phyloP scores from a whole-genome alignment of 1,140 invertebrate genomes.

The Archegozetes longisetosus region DNA sequence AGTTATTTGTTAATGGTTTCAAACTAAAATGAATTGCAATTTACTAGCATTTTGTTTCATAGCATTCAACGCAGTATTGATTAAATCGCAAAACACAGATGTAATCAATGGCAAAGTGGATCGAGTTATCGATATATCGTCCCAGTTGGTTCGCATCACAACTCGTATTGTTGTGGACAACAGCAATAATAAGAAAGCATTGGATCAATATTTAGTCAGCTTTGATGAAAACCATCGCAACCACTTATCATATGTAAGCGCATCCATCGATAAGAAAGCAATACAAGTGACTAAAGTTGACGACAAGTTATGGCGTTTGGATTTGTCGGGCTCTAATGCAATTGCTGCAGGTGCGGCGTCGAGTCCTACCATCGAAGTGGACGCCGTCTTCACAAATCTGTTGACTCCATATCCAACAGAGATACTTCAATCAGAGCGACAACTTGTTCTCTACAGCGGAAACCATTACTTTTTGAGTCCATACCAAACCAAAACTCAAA shows the following conservation, averaged over 20 bases:
- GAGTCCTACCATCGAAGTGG: slow-evolving; percentile 40
- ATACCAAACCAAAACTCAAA: slow-evolving; percentile 59
- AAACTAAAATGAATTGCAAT: too few species aligned
- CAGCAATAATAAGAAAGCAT: slow-evolving; percentile 42
- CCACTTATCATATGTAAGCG: slow-evolving; percentile 13
- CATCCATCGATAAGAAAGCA: slow-evolving; percentile 18
- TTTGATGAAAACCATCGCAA: slow-evolving; percentile 8
- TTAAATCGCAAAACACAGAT: slow-evolving; percentile 5
- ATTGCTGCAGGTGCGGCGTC: slow-evolving; percentile 25
- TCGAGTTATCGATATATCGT: slow-evolving; percentile 62
- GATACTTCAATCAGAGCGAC: slow-evolving; percentile 82
- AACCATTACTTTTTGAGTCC: slow-evolving; percentile 69
- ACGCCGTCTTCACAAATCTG: slow-evolving; percentile 55
- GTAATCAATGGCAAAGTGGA: slow-evolving; percentile 65
- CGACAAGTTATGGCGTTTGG: not conserved
- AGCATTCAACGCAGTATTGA: not conserved
- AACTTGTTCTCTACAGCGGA: slow-evolving; percentile 68
- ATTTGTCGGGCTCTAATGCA: slow-evolving; percentile 12
- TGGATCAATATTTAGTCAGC: slow-evolving; percentile 24
- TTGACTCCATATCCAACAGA: slow-evolving; percentile 63
- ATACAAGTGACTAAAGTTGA: slow-evolving; percentile 19
- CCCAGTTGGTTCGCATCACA: slow-evolving; percentile 69
- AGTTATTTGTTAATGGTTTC: too few species aligned
- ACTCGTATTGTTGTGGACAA: slow-evolving; percentile 67
- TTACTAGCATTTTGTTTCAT: too few species aligned